Evolutionary conservation across 2,113 vertebrate species (phyloP).

Genomic region (Morphnarchus princeps): DNA sequence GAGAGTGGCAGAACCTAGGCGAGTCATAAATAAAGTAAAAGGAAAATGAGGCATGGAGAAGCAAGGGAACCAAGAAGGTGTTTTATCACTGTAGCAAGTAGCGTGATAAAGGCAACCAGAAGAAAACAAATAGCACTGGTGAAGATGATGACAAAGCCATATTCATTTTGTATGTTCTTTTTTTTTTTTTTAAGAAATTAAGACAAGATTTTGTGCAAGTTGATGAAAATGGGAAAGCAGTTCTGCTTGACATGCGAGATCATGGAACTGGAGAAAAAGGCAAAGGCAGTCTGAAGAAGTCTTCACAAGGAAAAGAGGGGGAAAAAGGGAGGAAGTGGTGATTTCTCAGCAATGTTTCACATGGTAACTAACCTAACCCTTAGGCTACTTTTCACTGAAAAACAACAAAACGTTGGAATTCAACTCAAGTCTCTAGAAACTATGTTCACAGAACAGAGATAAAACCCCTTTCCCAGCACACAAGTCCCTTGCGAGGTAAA

Average conservation of each 20-base stretch:
- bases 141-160: background rate
- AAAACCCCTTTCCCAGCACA: background rate
- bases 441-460: background rate
- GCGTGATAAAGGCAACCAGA: background rate
- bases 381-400: background rate
- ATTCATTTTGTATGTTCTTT: background rate
- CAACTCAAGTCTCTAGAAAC: background rate
- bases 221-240: background rate
- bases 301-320: background rate
- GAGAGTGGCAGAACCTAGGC: background rate
- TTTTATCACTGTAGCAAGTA: background rate
- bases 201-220: background rate
- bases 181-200: background rate
- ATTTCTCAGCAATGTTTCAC: background rate
- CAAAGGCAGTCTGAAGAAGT: background rate
- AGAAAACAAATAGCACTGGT: background rate
- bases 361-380: background rate
- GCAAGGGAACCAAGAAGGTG: fast-evolving
- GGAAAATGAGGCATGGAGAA: background rate
- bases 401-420: background rate
- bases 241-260: background rate
- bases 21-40: background rate
- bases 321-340: background rate
- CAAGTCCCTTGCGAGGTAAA: background rate
- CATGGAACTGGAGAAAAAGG: background rate